These are phyloP conservation scores for Zootermopsis nevadensis DNA, from an alignment of 2,888 invertebrate species.

Conservation along the genomic window DNA sequence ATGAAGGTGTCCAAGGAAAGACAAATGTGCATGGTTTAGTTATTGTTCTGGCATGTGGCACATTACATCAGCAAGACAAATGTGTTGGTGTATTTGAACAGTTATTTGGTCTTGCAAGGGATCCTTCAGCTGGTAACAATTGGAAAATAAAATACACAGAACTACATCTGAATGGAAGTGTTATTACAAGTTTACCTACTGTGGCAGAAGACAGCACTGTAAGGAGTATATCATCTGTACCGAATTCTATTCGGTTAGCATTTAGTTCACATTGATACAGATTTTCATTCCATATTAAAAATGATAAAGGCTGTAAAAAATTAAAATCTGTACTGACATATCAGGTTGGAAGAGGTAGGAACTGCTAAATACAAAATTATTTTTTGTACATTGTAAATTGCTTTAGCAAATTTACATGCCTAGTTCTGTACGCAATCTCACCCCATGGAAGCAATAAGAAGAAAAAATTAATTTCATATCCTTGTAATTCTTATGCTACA, in stretches of 20 bases:
- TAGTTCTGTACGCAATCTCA: no score
- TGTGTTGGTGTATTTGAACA: constrained; percentile 75
- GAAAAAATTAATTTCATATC: no score
- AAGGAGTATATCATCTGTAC: background rate
- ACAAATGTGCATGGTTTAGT: constrained; percentile 73
- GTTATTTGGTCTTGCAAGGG: constrained; percentile 71
- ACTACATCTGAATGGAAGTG: constrained; percentile 62
- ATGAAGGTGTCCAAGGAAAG: constrained; percentile 69
- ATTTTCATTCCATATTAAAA: no score
- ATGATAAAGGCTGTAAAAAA: no score
- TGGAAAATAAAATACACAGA: constrained; percentile 75
- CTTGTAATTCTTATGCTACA: no score
- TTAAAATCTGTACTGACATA: no score
- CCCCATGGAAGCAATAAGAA: no score
- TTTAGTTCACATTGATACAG: no score
- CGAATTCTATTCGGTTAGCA: background rate
- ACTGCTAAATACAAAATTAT: no score
- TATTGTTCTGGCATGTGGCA: constrained; percentile 72
- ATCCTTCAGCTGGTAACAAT: constrained; percentile 72
- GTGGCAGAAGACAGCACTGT: constrained; percentile 55
- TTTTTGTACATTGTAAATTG: no score
- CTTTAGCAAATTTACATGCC: no score
- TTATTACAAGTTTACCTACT: constrained; percentile 56
- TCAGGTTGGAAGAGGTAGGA: no score
- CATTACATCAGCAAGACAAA: constrained; percentile 66